Evolutionary conservation across 2,888 invertebrate species (phyloP).

Genomic region (Stegophylla sp.): DNA sequence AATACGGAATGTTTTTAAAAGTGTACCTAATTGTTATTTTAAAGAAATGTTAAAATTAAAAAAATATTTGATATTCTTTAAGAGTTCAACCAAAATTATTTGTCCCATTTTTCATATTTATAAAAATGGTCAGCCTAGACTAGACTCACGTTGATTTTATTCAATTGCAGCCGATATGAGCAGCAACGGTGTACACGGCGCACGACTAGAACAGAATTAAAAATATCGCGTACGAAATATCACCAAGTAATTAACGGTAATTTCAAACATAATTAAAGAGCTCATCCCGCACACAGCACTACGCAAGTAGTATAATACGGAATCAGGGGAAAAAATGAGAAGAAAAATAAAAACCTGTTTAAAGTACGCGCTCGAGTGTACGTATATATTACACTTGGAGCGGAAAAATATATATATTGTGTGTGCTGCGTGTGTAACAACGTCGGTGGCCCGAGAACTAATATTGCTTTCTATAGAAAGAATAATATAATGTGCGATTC

Average conservation of each 20-base stretch:
- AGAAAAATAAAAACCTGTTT: conserved; percentile 40
- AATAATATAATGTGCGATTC: conserved; percentile 29
- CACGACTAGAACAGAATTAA: conserved; percentile 18
- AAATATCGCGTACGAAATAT: conserved; percentile 21
- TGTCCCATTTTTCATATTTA: too few relatives aligned
- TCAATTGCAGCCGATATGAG: too few relatives aligned
- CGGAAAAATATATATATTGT: conserved; percentile 29
- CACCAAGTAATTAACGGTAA: conserved; percentile 41
- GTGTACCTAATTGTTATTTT: too few relatives aligned
- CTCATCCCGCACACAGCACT: conserved; percentile 42
- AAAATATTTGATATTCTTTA: too few relatives aligned
- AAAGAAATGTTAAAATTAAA: too few relatives aligned
- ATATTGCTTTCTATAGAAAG: conserved; percentile 42
- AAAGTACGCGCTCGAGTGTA: conserved; percentile 8
- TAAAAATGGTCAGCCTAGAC: too few relatives aligned
- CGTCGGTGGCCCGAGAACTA: conserved; percentile 57
- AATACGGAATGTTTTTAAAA: too few relatives aligned
- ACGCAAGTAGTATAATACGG: background rate
- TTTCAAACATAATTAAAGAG: conserved; percentile 52
- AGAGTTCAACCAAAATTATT: too few relatives aligned
- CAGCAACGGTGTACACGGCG: background rate
- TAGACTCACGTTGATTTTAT: too few relatives aligned
- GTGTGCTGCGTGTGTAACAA: conserved; percentile 50
- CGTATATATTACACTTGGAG: conserved; percentile 21
- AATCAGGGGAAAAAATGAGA: background rate